Percentiles rank a stretch among this genome's conserved stretches.
These are phyloP conservation scores for Pelobates cultripes DNA, from an alignment of 2,797 vertebrate species.

Conservation along the genomic window DNA sequence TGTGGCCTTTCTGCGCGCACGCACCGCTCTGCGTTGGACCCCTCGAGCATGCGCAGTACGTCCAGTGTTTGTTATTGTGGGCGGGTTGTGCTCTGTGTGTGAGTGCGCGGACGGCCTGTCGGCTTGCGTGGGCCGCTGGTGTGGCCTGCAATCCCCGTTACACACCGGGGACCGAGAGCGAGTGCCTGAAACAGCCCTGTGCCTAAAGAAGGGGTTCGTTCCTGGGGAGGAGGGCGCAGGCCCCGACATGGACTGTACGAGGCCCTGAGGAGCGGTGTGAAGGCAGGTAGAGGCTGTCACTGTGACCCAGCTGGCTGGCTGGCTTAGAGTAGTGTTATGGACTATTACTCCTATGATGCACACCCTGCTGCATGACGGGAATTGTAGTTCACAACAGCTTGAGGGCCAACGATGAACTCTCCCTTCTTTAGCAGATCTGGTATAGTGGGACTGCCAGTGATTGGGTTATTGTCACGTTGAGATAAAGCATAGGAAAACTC, in stretches of 20 bases:
- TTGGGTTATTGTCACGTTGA: no score
- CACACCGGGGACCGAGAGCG: neutral
- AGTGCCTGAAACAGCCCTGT: neutral
- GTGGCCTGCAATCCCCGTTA: no score
- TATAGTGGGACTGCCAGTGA: no score
- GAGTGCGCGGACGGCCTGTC: neutral
- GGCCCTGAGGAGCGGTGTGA: slow-evolving; percentile 55
- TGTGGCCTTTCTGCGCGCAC: no score
- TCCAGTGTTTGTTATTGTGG: slow-evolving; percentile 50
- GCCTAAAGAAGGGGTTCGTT: slow-evolving; percentile 1
- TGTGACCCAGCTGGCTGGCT: neutral
- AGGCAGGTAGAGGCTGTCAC: neutral
- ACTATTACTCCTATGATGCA: neutral
- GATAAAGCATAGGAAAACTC: no score
- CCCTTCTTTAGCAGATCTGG: no score
- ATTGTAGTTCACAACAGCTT: neutral
- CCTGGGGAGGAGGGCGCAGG: slow-evolving; percentile 3
- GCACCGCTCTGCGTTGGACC: no score
- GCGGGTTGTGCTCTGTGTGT: slow-evolving; percentile 22
- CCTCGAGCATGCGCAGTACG: neutral
- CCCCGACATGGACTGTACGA: slow-evolving; percentile 85
- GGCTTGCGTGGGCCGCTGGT: slow-evolving; percentile 6
- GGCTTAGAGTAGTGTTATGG: neutral
- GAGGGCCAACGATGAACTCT: neutral
- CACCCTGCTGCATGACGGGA: no score